phyloP scores from a whole-genome alignment of 2,888 invertebrate species.

The Ormyrus rosae region DNA sequence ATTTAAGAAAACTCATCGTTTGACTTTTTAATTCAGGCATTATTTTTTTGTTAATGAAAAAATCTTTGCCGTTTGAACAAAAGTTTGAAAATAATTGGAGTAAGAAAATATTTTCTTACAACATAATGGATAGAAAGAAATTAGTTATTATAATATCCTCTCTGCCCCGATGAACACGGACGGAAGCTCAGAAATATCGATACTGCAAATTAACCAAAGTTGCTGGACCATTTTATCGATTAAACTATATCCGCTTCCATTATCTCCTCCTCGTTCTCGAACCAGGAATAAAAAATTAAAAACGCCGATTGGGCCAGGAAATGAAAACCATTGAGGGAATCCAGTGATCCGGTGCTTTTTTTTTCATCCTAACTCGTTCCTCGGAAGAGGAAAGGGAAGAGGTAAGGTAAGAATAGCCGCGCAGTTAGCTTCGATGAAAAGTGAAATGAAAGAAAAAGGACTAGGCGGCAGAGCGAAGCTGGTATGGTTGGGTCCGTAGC shows the following conservation, averaged over 20 bases:
- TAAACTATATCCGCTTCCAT: conserved; percentile 26
- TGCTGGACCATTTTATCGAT: conserved; percentile 33
- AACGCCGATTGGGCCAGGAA: conserved; percentile 20
- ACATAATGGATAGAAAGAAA: no score
- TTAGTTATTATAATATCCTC: no score
- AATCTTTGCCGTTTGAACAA: conserved; percentile 10
- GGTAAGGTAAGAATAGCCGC: conserved; percentile 23
- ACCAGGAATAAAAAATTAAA: conserved; percentile 35
- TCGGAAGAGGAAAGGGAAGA: not conserved
- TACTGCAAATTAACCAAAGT: conserved; percentile 19
- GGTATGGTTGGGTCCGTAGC: conserved; percentile 29
- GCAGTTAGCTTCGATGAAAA: conserved; percentile 53
- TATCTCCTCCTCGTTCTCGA: not conserved
- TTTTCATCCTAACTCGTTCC: not conserved
- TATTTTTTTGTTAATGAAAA: no score
- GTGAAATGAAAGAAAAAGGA: conserved; percentile 41
- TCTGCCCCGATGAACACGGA: no score
- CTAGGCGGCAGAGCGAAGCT: not conserved
- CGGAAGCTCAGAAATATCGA: conserved; percentile 31
- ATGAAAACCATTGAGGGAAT: conserved; percentile 42
- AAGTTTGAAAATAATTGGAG: no score
- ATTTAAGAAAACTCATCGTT: no score
- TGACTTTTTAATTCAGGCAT: no score
- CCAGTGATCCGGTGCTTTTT: conserved; percentile 13
- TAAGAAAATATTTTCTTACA: no score